Percentiles rank a stretch among this genome's conserved stretches.
These are phyloP conservation scores for Vipera ursinii DNA, from an alignment of 2,797 vertebrate genomes.

Conservation along the genomic window DNA sequence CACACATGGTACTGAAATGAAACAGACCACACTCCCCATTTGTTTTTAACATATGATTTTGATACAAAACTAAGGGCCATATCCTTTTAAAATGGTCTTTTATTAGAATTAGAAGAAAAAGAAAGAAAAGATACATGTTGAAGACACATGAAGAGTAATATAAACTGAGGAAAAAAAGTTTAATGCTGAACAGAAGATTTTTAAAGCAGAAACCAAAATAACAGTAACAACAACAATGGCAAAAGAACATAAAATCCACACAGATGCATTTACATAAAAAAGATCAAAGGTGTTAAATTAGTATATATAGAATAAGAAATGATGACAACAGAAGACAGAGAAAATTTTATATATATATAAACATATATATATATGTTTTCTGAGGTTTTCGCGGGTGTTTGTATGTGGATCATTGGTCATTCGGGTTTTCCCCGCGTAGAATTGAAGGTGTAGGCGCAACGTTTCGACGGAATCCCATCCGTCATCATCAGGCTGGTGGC, in stretches of 20 bases:
- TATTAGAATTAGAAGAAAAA: constrained; percentile 53
- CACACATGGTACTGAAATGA: background rate
- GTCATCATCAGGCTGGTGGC: no score
- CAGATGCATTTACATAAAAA: constrained; percentile 16
- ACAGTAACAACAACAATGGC: constrained; percentile 29
- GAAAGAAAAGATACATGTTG: constrained; percentile 38
- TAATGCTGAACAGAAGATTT: constrained; percentile 19
- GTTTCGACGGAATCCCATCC: no score
- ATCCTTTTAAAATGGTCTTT: constrained; percentile 55
- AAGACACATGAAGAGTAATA: constrained; percentile 49
- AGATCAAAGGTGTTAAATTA: constrained; percentile 42
- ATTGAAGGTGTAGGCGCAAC: no score
- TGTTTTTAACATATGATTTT: constrained; percentile 33
- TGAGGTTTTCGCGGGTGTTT: no score
- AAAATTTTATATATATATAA: background rate
- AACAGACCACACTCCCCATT: background rate
- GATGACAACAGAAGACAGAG: background rate
- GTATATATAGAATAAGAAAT: constrained; percentile 21
- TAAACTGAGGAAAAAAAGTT: constrained; percentile 43
- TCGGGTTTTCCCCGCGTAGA: no score
- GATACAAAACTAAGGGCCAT: constrained; percentile 32
- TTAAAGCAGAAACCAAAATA: constrained; percentile 26
- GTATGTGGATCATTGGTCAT: no score
- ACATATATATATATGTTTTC: no score
- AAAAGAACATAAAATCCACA: constrained; percentile 53